Base-by-base conservation (phyloP, 2,113 vertebrate species). In the Craseonycteris thonglongyai region DNA sequence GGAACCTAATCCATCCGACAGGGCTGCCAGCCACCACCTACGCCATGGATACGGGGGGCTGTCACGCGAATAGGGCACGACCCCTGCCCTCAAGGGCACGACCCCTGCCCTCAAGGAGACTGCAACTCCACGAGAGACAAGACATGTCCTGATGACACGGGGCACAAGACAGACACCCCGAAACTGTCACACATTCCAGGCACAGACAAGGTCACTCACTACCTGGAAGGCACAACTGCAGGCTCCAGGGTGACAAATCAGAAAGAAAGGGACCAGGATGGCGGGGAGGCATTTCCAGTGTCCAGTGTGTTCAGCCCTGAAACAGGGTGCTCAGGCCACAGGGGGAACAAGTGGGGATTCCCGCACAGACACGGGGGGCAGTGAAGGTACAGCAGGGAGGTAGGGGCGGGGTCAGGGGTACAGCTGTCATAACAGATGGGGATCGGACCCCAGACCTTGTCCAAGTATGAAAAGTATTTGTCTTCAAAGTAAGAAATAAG, bases 81-180 rank as follows among this genome's bases (percentile, higher is more conserved):
- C 19, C 30, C 3, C 5, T 0, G 47, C 30, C 58, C 33, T 21
- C 30, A 7, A 22, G 3, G 7, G 9, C 2, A 3, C 7, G 1
- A 18, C 19, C 30, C 3, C 5, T 0, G 47, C 30, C 58, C 33
- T 21, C 30, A 7, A 22, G 3, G 7, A 28, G 47, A 58, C 19
- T 28, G n/a, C 47, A 9, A 5, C 8, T 28, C 13, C 22, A 4
- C 0, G 1, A 18, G 45, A 68, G 30, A 7, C 8, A 1, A 11
- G 0, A 19, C 28, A n/a, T 1, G 3, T 8, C 3, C 15, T 3
- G 2, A 33, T 18, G 0, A 1, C 3, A 6, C 11, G 3, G 4
- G 84, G 28, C 21, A n/a, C 24, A 0, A 42, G 35, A n/a, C 18
- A 2, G n/a, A 54, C 2, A 0, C 12, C 8, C 4, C 1, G 8